Base-by-base conservation (phyloP, 2,888 invertebrate genomes). In the Seira sanloemensis region DNA sequence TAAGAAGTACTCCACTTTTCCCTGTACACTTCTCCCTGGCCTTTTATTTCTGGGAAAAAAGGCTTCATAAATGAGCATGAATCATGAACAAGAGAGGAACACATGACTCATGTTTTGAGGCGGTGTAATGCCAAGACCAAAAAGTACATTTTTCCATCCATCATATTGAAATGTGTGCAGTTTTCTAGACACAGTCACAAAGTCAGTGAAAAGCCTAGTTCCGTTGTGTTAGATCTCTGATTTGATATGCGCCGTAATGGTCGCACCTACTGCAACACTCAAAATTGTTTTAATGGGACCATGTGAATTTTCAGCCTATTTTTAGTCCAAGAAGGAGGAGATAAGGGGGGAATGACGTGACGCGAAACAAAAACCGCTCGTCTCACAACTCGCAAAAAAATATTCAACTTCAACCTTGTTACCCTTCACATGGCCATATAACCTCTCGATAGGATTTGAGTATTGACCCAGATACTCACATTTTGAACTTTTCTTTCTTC, bases 111-210 rank as follows among this genome's bases (percentile, higher is more conserved):
- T 26, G 67, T 26, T 67, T 25, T 67, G 16, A 67, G 16, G 67
- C 21, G 67, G 24, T 67, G 21, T 62, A 23, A 24, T 80, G 80
- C 68, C 80, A 67, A 74, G 68, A 74, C 25, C 54, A 18, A n/a
- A n/a, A n/a, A 54, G 68, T 25, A 58, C 67, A 26, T 66, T 68
- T n/a, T n/a, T 80, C 68, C 73, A 80, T 80, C 74, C 74, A 80
- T 80, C 80, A 80, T 79, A 79, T 50, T 54, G 26, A 16, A 23
- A 23, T 18, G n/a, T n/a, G n/a, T n/a, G n/a, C n/a, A 23, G 18
- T 62, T 26, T 58, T 77, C 23, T 54, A n/a, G n/a, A n/a, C 24
- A 16, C 21, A 19, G 26, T 24, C n/a, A n/a, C n/a, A n/a, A n/a
- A n/a, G n/a, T n/a, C n/a, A 16, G 62, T 62, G 62, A 21, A 62